Percentiles rank a stretch among this genome's conserved stretches.
Evolutionary conservation across 2,797 vertebrate genomes (phyloP).

Genomic region (Acestrorhynchus altus): DNA sequence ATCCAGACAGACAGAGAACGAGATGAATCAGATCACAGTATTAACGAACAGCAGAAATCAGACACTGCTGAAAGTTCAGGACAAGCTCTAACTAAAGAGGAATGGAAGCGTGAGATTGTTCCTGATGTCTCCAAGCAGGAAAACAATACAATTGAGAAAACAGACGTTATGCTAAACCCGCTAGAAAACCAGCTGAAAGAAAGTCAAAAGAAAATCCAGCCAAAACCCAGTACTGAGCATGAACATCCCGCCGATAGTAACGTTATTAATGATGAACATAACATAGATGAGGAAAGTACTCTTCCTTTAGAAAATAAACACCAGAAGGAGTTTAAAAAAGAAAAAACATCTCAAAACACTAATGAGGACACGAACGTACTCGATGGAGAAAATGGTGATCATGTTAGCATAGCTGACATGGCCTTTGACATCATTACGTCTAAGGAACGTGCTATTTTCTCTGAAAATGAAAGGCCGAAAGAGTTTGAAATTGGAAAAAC

Average conservation of each 20-base stretch:
- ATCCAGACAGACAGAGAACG: not conserved
- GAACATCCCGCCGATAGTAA: not conserved
- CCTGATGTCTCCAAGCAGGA: not conserved
- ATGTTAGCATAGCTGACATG: not conserved
- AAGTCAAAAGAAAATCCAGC: slow-evolving; percentile 5
- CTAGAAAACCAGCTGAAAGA: not conserved
- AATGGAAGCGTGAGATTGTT: not conserved
- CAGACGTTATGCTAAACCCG: not conserved
- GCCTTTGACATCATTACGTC: not conserved
- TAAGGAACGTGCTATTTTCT: not conserved
- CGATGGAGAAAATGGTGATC: not conserved
- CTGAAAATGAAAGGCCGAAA: not conserved
- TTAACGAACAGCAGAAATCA: not conserved
- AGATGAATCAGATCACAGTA: not conserved
- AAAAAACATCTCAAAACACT: not conserved
- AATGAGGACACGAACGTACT: not conserved
- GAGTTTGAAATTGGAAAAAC: no score
- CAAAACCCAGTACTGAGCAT: not conserved
- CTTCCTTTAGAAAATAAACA: slow-evolving; percentile 12
- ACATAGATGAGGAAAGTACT: not conserved
- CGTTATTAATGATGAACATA: not conserved
- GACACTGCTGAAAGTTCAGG: not conserved
- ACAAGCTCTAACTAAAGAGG: slow-evolving; percentile 3
- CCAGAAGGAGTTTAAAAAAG: slow-evolving; percentile 2
- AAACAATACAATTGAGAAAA: not conserved